These are phyloP conservation scores for Galemys pyrenaicus DNA, from an alignment of 2,113 vertebrate species.

Conservation along the genomic window DNA sequence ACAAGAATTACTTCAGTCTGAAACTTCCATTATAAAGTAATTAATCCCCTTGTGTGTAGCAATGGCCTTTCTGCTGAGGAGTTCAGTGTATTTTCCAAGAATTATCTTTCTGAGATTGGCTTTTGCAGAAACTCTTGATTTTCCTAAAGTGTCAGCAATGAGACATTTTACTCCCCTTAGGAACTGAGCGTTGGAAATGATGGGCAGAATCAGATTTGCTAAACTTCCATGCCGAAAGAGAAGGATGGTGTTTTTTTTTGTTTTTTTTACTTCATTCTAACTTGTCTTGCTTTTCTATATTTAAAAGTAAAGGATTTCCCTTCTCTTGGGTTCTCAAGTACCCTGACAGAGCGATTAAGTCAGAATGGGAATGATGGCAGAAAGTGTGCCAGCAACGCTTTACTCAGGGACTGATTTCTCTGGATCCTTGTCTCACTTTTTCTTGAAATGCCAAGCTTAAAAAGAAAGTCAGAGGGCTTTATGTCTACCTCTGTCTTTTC, in stretches of 20 bases:
- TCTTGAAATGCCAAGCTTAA: slow-evolving; percentile 28
- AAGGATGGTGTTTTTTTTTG: background rate
- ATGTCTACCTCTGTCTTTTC: background rate
- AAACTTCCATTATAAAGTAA: background rate
- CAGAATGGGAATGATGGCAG: background rate
- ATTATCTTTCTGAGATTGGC: background rate
- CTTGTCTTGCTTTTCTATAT: slow-evolving; percentile 54
- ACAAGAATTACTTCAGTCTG: background rate
- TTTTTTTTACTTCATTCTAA: background rate
- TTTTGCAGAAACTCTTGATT: background rate
- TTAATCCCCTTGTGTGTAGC: background rate
- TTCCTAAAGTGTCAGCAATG: background rate
- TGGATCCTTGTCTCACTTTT: background rate
- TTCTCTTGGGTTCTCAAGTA: background rate
- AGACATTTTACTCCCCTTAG: background rate
- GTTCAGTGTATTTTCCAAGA: background rate
- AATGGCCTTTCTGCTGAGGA: background rate
- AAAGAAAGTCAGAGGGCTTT: background rate
- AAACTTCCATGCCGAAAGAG: background rate
- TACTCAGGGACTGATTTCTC: background rate
- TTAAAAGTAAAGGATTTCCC: background rate
- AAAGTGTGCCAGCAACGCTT: background rate
- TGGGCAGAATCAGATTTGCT: background rate
- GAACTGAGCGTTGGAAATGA: background rate
- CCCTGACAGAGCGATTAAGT: slow-evolving; percentile 28